Evolutionary conservation across 2,113 vertebrate species (phyloP), one percentile per base, ranked within the genome.

Genomic region (Tinamus guttatus): DNA sequence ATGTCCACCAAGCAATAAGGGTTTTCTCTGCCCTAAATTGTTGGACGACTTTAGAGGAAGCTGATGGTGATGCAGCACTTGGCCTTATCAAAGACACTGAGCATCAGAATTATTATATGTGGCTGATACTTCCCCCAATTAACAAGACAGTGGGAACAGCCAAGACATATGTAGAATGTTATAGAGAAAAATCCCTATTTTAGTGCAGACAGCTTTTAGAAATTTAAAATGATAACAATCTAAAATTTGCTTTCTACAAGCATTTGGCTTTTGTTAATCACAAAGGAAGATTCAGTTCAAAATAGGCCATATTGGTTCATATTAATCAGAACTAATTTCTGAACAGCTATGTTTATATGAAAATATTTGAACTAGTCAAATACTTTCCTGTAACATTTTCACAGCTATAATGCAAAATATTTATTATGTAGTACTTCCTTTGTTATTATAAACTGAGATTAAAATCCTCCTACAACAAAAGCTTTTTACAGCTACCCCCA

Each of bases 181-280:
- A 90, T 27, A 68, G 81, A 84, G 30, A 77, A 91, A 88, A 88
- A 75, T 38, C 24, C 22, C 11, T 28, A 75, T 3, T 22, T 91
- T 51, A 78, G 68, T 25, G 78, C 9, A 71, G 9, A 13, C 4
- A 40, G 30, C 56, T 78, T 74, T 78, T 77, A 45, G 5, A 94
- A 85, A 18, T 83, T 65, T 86, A 60, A 71, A 80, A 71, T 0
- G 40, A 17, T 49, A 94, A 68, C 32, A 27, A 64, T 71, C 25
- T 13, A 40, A 81, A 90, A 67, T 38, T 52, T 56, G 78, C 34
- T 75, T 88, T 86, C 52, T 40, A 54, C 27, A 81, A 88, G 83
- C 69, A 94, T 81, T 81, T 65, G 47, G 30, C 13, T 85, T 83
- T 81, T 79, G 41, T 88, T 94, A 95, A 84, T 68, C 62, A 88